A percentile compares a stretch with the other conserved stretches of the same genome.
These are phyloP conservation scores for Dinoponera quadriceps DNA, from an alignment of 1,140 invertebrate species.

Conservation along the genomic window DNA sequence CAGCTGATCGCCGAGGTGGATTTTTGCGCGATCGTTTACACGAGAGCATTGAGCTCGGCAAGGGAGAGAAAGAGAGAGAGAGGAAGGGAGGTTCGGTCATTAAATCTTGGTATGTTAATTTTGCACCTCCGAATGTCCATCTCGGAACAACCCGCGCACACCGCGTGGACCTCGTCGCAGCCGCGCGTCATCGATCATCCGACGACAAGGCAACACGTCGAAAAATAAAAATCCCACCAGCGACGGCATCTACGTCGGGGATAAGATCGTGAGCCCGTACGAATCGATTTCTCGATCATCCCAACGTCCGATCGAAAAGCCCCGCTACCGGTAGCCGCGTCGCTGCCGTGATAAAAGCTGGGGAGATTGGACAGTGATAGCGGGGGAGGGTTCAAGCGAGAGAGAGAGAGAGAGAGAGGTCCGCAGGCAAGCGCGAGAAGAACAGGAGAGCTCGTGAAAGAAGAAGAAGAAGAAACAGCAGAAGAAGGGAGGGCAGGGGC, in stretches of 20 bases:
- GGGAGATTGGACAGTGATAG: slow-evolving; percentile 75
- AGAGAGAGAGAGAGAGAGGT: slow-evolving; percentile 19
- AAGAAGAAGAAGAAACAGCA: slow-evolving; percentile 35
- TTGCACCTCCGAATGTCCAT: slow-evolving; percentile 5
- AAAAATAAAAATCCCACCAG: slow-evolving; percentile 36
- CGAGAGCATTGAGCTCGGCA: too few species aligned
- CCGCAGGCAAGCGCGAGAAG: slow-evolving; percentile 46
- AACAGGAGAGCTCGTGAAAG: slow-evolving; percentile 43
- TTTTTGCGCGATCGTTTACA: too few species aligned
- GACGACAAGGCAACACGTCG: slow-evolving; percentile 9
- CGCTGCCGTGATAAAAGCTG: slow-evolving; percentile 69
- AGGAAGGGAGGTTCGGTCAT: background rate
- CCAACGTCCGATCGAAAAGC: slow-evolving; percentile 63
- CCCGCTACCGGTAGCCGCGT: slow-evolving; percentile 67
- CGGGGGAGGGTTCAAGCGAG: slow-evolving; percentile 44
- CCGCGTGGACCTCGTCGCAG: too few species aligned
- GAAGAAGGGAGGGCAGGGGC: slow-evolving; percentile 58
- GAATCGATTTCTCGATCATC: slow-evolving; percentile 59
- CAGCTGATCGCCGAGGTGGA: too few species aligned
- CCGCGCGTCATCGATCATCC: slow-evolving; percentile 27
- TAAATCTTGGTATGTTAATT: slow-evolving; percentile 28
- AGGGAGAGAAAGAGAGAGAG: too few species aligned
- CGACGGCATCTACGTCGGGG: slow-evolving; percentile 5
- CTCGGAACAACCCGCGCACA: background rate
- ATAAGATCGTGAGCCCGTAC: slow-evolving; percentile 54